Base-by-base conservation (phyloP, 2,888 invertebrate species). In the Eilema depressum region DNA sequence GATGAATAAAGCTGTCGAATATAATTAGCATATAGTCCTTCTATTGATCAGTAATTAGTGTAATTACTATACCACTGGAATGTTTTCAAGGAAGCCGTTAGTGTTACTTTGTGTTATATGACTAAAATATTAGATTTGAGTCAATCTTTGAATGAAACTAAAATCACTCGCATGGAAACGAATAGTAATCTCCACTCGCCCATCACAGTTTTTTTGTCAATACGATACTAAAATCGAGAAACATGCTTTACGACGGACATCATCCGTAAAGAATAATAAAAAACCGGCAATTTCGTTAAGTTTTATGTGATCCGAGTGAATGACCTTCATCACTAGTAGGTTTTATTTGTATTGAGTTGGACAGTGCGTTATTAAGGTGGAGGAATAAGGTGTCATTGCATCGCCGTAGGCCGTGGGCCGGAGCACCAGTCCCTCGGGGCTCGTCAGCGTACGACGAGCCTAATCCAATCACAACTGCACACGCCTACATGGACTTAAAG, bases 401-500 rank as follows among this genome's bases (percentile, higher is more conserved):
- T 86, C 85, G 93, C 92, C 91, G 87, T 83, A 86, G 90, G 91
- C 90, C 83, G 79, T 67, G 72, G 75, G 76, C 76, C 74, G 73
- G 61, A 73, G 80, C 77, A 83, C 74, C 76, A 81, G 85, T 96
- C 96, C 96, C 96, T 78, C 79, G 96, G 93, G 96, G 92, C 96
- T 96, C 96, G 96, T 96, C 96, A 96, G 91, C 91, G 84, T 92
- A 93, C 85, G 88, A 88, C 90, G 87, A 88, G 96, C 95, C 96
- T 96, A 96, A 96, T 96, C 96, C 96, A 96, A 96, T 96, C 96
- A 96, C 96, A 84, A 88, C 84, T 87, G 86, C 86, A 85, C 91
- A 91, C 92, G 91, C 91, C 92, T 91, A 85, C 89, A 76, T 82
- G 72, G 61, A 79, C 79, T 80, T 78, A 79, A 81, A 80, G 79